Evolutionary conservation across 2,888 invertebrate species (phyloP).

Genomic region (Elegia similella): DNA sequence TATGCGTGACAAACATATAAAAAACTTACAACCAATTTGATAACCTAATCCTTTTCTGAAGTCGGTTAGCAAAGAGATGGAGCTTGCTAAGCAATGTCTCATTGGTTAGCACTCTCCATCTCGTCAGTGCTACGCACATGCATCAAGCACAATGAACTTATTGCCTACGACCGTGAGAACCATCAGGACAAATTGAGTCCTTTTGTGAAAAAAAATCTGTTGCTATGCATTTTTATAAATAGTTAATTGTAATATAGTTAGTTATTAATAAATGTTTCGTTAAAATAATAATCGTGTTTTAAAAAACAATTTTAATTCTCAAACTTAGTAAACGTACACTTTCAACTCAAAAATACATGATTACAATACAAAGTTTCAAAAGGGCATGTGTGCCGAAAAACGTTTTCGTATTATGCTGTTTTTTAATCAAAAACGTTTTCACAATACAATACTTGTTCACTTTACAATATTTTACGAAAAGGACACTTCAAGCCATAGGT

Average conservation of each 20-base stretch:
- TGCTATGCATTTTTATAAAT: background rate
- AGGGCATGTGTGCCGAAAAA: background rate
- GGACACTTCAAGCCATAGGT: too few species aligned
- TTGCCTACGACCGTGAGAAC: too few species aligned
- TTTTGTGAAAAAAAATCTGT: background rate
- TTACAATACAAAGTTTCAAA: conserved; percentile 14
- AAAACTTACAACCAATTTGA: too few species aligned
- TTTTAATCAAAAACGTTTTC: background rate
- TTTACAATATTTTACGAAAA: background rate
- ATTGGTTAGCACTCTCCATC: too few species aligned
- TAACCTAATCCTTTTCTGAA: too few species aligned
- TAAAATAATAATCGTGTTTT: background rate
- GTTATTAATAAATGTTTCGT: background rate
- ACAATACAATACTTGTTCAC: background rate
- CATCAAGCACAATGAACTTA: too few species aligned
- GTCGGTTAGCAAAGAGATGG: too few species aligned
- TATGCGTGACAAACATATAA: too few species aligned
- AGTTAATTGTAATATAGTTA: background rate
- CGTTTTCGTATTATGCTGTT: conserved; percentile 3
- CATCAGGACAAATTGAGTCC: too few species aligned
- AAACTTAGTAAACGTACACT: background rate
- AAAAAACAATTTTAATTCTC: background rate
- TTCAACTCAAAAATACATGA: conserved; percentile 7
- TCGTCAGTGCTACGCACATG: too few species aligned
- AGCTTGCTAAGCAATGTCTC: too few species aligned